A percentile compares a stretch with the other conserved stretches of the same genome.
Conservation (phyloP, 2,888 invertebrate species). For the Stictocephala bisonia region DNA sequence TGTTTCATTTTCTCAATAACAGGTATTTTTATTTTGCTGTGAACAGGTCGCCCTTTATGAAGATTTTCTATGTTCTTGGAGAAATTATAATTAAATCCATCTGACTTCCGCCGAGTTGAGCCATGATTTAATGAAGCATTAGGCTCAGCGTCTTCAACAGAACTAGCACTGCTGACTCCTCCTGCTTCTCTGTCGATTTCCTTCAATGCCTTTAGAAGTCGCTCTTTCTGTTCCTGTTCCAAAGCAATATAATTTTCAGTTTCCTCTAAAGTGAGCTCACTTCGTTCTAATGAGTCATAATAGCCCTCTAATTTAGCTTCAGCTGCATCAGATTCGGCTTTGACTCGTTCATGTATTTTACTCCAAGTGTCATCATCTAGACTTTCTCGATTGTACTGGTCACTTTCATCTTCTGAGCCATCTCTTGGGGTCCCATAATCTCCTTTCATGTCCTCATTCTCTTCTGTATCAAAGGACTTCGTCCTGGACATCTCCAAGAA, state of each 20-base stretch:
- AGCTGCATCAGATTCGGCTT: conserved; percentile 31
- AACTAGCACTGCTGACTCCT: conserved; percentile 14
- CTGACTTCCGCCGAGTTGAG: conserved; percentile 25
- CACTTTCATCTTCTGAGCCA: conserved; percentile 20
- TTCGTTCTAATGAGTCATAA: conserved; percentile 27
- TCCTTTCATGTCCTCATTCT: conserved; percentile 28
- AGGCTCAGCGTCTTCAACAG: conserved; percentile 7
- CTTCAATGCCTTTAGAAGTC: conserved; percentile 52
- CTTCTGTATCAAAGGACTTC: conserved; percentile 8
- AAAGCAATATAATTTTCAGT: conserved; percentile 41
- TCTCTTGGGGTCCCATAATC: conserved; percentile 2
- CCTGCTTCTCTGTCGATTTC: conserved; percentile 51
- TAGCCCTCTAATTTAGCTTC: conserved; percentile 41
- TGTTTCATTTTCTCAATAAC: conserved; percentile 37
- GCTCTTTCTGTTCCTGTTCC: conserved; percentile 50
- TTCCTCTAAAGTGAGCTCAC: conserved; percentile 30
- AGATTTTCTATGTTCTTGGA: conserved; percentile 33
- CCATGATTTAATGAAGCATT: neutral
- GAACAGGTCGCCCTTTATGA: conserved; percentile 37
- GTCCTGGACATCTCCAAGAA: conserved; percentile 12
- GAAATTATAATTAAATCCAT: conserved; percentile 23
- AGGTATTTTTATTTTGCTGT: conserved; percentile 29
- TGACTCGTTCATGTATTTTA: conserved; percentile 25
- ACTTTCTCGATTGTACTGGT: neutral
- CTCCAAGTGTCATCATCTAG: conserved; percentile 37